Evolutionary conservation across 1,140 invertebrate genomes (phyloP), one percentile per base, ranked within the genome.

Genomic region (Uloborus diversus): DNA sequence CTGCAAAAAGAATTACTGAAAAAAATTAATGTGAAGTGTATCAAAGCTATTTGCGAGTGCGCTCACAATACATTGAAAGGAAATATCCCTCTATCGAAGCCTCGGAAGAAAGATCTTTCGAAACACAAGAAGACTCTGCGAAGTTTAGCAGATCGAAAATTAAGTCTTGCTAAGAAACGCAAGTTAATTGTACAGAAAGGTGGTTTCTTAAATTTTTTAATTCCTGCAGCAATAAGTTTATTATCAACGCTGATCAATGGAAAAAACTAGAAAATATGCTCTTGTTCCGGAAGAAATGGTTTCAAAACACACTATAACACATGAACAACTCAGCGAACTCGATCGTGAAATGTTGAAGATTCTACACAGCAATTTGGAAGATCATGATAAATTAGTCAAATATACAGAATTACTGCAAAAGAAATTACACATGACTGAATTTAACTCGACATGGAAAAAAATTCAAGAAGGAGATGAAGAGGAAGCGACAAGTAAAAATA

Each of bases 401-500:
- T 51, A 51, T 20, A n/a, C 13, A n/a, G 49, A 51, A 51, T 4
- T 51, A n/a, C 20, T 51, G 20, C 37, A 42, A 42, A 42, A 42
- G 7, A 42, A 42, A 17, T 9, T 17, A 42, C 7, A 7, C 37
- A 9, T 42, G 37, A 17, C 7, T 17, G 37, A 42, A 17, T 17
- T 42, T 17, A 42, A 42, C 37, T 9, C 37, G 17, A 17, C 7
- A 42, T 9, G 37, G 7, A 42, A 42, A 42, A 7, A 17, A 42
- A 42, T 9, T 17, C 7, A 42, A 9, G 37, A 32, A 27, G 33
- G 23, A 13, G 59, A 61, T 25, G 33, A 47, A 47, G 70, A 75
- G 3, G 70, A 53, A 37, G 62, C 70, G 3, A 75, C n/a, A n/a
- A n/a, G n/a, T n/a, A n/a, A n/a, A n/a, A 42, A 42, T 42, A 42